Base-by-base conservation (phyloP, 2,113 vertebrate species). In the Conger conger region DNA sequence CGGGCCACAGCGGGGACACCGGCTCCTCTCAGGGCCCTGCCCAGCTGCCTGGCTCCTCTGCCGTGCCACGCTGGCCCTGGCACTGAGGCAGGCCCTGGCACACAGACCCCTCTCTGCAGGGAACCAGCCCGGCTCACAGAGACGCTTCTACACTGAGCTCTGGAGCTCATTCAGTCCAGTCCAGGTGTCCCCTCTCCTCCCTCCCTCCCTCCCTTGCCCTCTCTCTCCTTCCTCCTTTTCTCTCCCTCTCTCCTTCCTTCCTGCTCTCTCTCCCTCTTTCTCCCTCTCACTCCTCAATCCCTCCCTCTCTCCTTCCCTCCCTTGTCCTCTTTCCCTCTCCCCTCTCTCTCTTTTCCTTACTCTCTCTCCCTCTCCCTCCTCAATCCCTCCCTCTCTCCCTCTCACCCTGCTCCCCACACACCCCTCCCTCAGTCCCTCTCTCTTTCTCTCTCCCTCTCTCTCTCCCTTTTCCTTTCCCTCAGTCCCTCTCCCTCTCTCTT, bases 41-140 rank as follows among this genome's bases (percentile, higher is more conserved):
- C 80, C 84, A 89, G 88, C 80, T 84, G 85, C 82, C 79, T 53
- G n/a, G 35, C 33, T 78, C 81, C 77, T 37, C 40, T 73, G 42
- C 84, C 36, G 60, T 53, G 57, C 45, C n/a, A n/a, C n/a, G n/a
- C 81, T 81, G 40, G 68, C 54, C 57, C 33, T 83, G 78, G 82
- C 86, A 76, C 81, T 40, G 60, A 18, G 1, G 76, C 33, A 81
- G 54, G 38, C 63, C 83, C 83, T 77, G 73, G 63, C 80, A 60
- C n/a, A n/a, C n/a, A n/a, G n/a, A n/a, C n/a, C 15, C 42, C 63
- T 37, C 63, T 80, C 50, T 23, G 38, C 81, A 45, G 23, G 23
- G 73, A 36, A 80, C 23, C 18, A 20, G 36, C 20, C 73, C 68
- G 9, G 68, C n/a, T 73, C 68, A 37, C 82, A 36, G 54, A 6